Evolutionary conservation across 2,797 vertebrate species (phyloP).

Genomic region (Leptoclinus maculatus): DNA sequence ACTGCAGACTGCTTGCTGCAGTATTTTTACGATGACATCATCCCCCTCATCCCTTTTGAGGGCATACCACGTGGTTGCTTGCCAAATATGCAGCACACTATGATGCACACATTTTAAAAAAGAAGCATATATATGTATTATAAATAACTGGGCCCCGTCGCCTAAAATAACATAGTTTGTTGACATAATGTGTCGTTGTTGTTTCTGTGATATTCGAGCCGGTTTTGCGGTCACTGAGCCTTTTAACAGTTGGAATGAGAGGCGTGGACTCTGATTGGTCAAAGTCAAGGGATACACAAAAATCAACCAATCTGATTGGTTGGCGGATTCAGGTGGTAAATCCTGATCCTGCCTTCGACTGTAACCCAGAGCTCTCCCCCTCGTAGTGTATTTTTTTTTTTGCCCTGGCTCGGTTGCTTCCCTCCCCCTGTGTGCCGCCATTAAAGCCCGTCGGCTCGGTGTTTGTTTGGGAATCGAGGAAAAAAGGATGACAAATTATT

Average conservation of each 20-base stretch:
- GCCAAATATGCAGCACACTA: conserved; percentile 50
- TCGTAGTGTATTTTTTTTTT: conserved; percentile 67
- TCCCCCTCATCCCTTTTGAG: conserved; percentile 62
- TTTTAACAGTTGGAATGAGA: conserved; percentile 71
- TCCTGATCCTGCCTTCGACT: conserved; percentile 73
- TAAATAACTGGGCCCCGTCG: not conserved
- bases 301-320: conserved; percentile 70
- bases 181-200: not conserved
- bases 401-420: conserved; percentile 62
- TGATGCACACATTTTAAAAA: conserved; percentile 15
- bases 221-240: conserved; percentile 62
- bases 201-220: conserved; percentile 38
- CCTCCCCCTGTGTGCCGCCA: conserved; percentile 74
- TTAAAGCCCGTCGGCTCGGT: conserved; percentile 68
- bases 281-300: conserved; percentile 40
- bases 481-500: conserved; percentile 69
- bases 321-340: conserved; percentile 80
- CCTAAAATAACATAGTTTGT: not conserved
- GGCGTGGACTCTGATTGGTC: conserved; percentile 74
- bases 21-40: conserved; percentile 86
- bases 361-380: conserved; percentile 66
- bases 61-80: conserved; percentile 68
- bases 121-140: not conserved
- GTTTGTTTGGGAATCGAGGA: conserved; percentile 48
- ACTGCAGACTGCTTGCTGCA: conserved; percentile 82